A percentile compares a stretch with the other conserved stretches of the same genome.
Conservation (phyloP, 2,797 vertebrate species). For the Sebastes vulpes region DNA sequence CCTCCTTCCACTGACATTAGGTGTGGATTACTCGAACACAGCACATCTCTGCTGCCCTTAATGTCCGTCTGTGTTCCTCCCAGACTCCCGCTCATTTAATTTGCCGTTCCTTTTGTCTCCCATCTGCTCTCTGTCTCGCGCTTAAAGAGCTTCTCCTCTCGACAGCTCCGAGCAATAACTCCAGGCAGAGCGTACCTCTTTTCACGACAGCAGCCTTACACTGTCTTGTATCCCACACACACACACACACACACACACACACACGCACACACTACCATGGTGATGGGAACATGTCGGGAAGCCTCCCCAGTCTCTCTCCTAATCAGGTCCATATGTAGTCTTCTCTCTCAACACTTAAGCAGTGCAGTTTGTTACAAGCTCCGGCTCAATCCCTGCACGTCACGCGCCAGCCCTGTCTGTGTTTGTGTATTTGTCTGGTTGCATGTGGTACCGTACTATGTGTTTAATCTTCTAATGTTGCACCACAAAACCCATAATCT, state of each 20-base stretch:
- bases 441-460: slow-evolving; percentile 45
- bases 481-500: slow-evolving; percentile 68
- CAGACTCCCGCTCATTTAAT: slow-evolving; percentile 58
- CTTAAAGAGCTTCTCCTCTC: slow-evolving; percentile 50
- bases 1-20: slow-evolving; percentile 36
- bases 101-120: slow-evolving; percentile 55
- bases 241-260: slow-evolving; percentile 15
- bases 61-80: slow-evolving; percentile 41
- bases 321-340: slow-evolving; percentile 85
- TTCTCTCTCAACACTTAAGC: slow-evolving; percentile 55
- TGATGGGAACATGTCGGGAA: slow-evolving; percentile 76
- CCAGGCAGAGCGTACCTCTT: slow-evolving; percentile 31
- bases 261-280: slow-evolving; percentile 57
- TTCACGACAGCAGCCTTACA: slow-evolving; percentile 52
- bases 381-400: slow-evolving; percentile 32
- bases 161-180: slow-evolving; percentile 59
- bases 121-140: slow-evolving; percentile 58
- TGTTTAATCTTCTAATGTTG: slow-evolving; percentile 71
- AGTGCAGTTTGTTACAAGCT: slow-evolving; percentile 54
- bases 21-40: slow-evolving; percentile 38
- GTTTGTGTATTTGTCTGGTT: slow-evolving; percentile 42
- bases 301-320: slow-evolving; percentile 63
- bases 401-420: slow-evolving; percentile 37
- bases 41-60: slow-evolving; percentile 38
- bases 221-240: slow-evolving; percentile 10